A percentile compares a stretch with the other conserved stretches of the same genome.
phyloP scores from a whole-genome alignment of 2,113 vertebrate species.

The human (Homo sapiens) region GRCh38 chr11:112980501-112981000 shows the following conservation, averaged over 20 bases:
- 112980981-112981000: background rate
- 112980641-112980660: too few relatives aligned
- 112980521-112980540: background rate
- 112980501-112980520: background rate
- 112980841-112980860: conserved; percentile 35
- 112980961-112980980: background rate
- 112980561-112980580: background rate
- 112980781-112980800: conserved; percentile 34
- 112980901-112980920: background rate
- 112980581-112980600: conserved; percentile 13
- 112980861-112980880: conserved; percentile 31
- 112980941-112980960: background rate
- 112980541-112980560: background rate
- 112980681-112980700: too few relatives aligned
- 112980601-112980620: background rate
- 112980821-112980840: conserved; percentile 5
- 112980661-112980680: too few relatives aligned
- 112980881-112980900: background rate
- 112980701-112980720: too few relatives aligned
- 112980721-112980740: too few relatives aligned
- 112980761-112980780: conserved; percentile 35
- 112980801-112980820: conserved; percentile 18
- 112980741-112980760: background rate
- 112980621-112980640: too few relatives aligned
- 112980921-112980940: background rate